Base-by-base conservation (phyloP, 1,140 invertebrate genomes). In the Atta cephalotes region DNA sequence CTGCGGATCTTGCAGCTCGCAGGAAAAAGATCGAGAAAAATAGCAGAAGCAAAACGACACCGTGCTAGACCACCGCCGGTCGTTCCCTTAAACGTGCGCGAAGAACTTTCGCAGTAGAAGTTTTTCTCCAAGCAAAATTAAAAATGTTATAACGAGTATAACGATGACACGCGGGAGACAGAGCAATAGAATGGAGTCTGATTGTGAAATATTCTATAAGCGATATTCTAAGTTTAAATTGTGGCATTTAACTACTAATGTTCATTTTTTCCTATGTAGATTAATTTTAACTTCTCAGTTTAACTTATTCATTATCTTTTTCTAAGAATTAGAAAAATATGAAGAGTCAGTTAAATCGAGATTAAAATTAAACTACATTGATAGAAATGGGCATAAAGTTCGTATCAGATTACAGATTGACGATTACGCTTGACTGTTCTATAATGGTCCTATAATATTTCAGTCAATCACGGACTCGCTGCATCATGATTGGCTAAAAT, bases 71-170 rank as follows among this genome's bases (percentile, higher is more conserved):
- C 53, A 16, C 53, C 53, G 21, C 2, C 39, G 53, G 68, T 82
- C 53, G 80, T 82, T 74, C 39, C 68, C 18, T 74, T 74, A 74
- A 82, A 82, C 68, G 70, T 51, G 70, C 65, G 65, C 70, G 56
- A 63, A 6, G 12, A 74, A 87, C 63, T 82, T 82, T 72, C 9
- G n/a, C 58, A 60, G 51, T 18, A 35, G 16, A 87, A 87, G 21
- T 71, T 65, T 14, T 31, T 53, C 31, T 28, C 35, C 53, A 18
- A 4, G 56, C 31, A 39, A 66, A 74, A 84, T 87, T 84, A 84
- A 87, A 84, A 87, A 74, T 66, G 51, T 87, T 84, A 49, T 70
- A 74, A 74, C 68, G 51, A 72, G 70, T 74, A 45, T 45, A 60
- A 82, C 66, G 53, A 72, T 53, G 35, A 71, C 39, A 60, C 68